Conservation (phyloP, 2,888 invertebrate species). For the Crematogaster levior region DNA sequence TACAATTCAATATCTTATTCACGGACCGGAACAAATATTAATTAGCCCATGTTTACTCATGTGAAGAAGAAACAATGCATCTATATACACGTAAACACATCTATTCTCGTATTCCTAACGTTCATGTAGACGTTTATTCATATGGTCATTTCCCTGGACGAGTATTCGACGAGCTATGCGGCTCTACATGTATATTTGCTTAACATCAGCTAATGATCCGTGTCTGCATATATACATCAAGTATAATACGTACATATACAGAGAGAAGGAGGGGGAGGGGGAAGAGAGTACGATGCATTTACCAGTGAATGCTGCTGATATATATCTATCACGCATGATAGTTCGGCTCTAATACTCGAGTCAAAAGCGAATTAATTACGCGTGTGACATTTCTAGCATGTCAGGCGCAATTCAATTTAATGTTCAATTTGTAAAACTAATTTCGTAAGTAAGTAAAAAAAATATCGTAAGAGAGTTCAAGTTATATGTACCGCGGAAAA, state of each 20-base stretch:
- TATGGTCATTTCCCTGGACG: slow-evolving; percentile 38
- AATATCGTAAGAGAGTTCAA: neutral
- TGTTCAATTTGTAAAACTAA: slow-evolving; percentile 28
- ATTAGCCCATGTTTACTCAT: slow-evolving; percentile 6
- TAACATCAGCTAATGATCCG: slow-evolving; percentile 42
- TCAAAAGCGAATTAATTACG: slow-evolving; percentile 43
- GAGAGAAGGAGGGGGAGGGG: neutral
- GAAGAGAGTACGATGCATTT: slow-evolving; percentile 1
- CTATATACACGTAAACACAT: neutral
- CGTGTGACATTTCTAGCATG: slow-evolving; percentile 2
- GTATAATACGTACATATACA: slow-evolving; percentile 25
- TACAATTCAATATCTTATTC: slow-evolving; percentile 4
- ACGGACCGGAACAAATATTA: slow-evolving; percentile 22
- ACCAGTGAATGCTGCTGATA: slow-evolving; percentile 2
- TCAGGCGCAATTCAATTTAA: slow-evolving; percentile 5
- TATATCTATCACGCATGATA: slow-evolving; percentile 30
- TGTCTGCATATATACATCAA: slow-evolving; percentile 31
- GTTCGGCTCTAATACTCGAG: slow-evolving; percentile 25
- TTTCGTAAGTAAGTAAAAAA: neutral
- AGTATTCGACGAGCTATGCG: slow-evolving; percentile 19
- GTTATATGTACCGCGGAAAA: neutral
- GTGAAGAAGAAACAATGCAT: neutral
- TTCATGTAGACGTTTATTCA: neutral
- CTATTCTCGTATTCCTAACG: slow-evolving; percentile 13
- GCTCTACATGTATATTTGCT: slow-evolving; percentile 45